Conservation (phyloP, 2,113 vertebrate species). For the Holacanthus passer region DNA sequence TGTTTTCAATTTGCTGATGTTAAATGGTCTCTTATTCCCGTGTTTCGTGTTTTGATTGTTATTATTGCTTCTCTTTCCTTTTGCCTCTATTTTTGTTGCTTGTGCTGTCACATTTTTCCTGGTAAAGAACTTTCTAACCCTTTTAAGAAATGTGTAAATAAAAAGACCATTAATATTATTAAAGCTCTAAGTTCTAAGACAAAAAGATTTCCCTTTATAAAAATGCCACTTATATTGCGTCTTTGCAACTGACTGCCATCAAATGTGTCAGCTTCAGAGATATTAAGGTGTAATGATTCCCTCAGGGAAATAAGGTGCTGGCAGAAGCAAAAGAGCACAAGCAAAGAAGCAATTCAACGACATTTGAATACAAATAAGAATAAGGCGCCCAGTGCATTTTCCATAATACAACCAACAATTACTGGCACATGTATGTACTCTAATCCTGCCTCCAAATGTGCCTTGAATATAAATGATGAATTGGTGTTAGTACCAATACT, state of each 20-base stretch:
- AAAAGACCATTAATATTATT: neutral
- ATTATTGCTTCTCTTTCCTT: constrained; percentile 1
- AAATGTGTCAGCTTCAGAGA: neutral
- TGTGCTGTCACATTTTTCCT: neutral
- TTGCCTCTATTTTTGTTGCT: neutral
- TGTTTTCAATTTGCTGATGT: constrained; percentile 22
- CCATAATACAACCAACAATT: neutral
- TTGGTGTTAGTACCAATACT: neutral
- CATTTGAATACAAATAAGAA: neutral
- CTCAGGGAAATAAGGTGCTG: constrained; percentile 7
- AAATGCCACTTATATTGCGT: neutral
- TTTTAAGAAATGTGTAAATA: constrained; percentile 4
- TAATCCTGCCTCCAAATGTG: neutral
- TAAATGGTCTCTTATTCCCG: neutral
- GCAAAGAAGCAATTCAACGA: neutral
- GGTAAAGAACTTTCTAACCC: neutral
- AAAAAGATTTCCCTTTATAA: neutral
- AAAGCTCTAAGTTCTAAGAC: neutral
- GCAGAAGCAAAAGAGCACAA: neutral
- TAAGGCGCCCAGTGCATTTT: constrained; percentile 15
- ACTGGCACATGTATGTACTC: neutral
- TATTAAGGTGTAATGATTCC: constrained; percentile 6
- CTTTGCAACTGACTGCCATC: neutral
- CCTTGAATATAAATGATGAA: constrained; percentile 12
- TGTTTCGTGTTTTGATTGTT: constrained; percentile 7